Evolutionary conservation across 53 echinoderm and acorn worm species (phyloP).

Genomic region (Paracentrotus lividus): DNA sequence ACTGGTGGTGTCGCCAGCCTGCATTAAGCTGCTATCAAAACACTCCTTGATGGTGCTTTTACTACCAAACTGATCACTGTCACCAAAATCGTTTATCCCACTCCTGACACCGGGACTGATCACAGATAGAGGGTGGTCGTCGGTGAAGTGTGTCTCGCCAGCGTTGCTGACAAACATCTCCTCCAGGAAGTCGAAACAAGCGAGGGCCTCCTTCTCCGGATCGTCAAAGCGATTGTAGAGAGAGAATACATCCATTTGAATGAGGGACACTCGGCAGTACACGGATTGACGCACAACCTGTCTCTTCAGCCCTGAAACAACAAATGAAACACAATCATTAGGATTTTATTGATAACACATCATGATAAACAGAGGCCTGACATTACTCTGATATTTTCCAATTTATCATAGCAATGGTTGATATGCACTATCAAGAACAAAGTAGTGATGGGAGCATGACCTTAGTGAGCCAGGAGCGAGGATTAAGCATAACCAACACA

Average conservation of each 20-base stretch:
- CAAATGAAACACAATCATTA: not conserved
- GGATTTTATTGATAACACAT: not conserved
- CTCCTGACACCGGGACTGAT: conserved; percentile 47
- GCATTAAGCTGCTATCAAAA: conserved; percentile 37
- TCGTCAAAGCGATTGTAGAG: conserved; percentile 91
- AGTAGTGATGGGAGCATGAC: no score
- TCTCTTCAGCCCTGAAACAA: conserved; percentile 76
- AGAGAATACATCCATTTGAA: conserved; percentile 86
- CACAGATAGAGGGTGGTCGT: conserved; percentile 56
- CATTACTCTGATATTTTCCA: not conserved
- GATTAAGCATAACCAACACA: no score
- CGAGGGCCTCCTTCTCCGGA: conserved; percentile 92
- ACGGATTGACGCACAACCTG: conserved; percentile 74
- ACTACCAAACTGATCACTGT: conserved; percentile 46
- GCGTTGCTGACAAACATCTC: conserved; percentile 46
- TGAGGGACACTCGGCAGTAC: conserved; percentile 88
- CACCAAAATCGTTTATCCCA: conserved; percentile 23
- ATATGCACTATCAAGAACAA: not conserved
- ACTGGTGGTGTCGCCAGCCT: conserved; percentile 59
- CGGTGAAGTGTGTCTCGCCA: conserved; percentile 59
- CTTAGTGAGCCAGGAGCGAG: no score
- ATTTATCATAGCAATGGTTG: not conserved
- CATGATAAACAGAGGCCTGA: not conserved
- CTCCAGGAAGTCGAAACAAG: conserved; percentile 91
- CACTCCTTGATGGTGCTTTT: conserved; percentile 21